Evolutionary conservation across 2,888 invertebrate species (phyloP).

Genomic region (Orgyia antiqua): DNA sequence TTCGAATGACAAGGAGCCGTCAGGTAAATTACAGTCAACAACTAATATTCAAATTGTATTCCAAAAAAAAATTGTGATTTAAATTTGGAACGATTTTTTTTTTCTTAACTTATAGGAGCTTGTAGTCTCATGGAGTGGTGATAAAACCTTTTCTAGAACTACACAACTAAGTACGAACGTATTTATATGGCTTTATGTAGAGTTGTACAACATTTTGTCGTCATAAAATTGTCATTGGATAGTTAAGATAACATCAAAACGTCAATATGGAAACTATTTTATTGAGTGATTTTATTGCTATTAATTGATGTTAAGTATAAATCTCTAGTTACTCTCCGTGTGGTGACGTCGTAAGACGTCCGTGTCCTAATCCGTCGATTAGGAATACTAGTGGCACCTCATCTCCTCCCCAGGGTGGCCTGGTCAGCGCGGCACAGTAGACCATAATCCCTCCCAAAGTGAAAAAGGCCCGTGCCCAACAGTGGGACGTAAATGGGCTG

Average conservation of each 20-base stretch:
- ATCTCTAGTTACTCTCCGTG: background rate
- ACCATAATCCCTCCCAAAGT: background rate
- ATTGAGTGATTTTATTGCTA: background rate
- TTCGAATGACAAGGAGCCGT: conserved; percentile 11
- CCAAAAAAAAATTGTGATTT: too few relatives aligned
- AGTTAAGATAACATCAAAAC: background rate
- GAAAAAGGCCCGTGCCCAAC: background rate
- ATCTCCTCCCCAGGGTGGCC: too few relatives aligned
- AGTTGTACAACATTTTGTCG: conserved; percentile 2
- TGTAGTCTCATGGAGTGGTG: too few relatives aligned
- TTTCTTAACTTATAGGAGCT: too few relatives aligned
- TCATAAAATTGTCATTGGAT: background rate
- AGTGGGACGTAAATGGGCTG: too few relatives aligned
- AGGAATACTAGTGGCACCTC: too few relatives aligned
- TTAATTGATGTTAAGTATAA: too few relatives aligned
- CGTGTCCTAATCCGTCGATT: too few relatives aligned
- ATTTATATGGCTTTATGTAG: conserved; percentile 3
- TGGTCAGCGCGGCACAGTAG: background rate
- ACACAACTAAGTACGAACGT: conserved; percentile 5
- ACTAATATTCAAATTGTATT: conserved; percentile 6
- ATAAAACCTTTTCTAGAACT: conserved; percentile 6
- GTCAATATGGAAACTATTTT: background rate
- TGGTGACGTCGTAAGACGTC: background rate
- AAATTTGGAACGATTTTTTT: conserved; percentile 5
- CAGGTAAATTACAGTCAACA: conserved; percentile 9